These are phyloP conservation scores for Pipistrellus pipistrellus DNA, from an alignment of 2,797 vertebrate genomes.

Conservation along the genomic window DNA sequence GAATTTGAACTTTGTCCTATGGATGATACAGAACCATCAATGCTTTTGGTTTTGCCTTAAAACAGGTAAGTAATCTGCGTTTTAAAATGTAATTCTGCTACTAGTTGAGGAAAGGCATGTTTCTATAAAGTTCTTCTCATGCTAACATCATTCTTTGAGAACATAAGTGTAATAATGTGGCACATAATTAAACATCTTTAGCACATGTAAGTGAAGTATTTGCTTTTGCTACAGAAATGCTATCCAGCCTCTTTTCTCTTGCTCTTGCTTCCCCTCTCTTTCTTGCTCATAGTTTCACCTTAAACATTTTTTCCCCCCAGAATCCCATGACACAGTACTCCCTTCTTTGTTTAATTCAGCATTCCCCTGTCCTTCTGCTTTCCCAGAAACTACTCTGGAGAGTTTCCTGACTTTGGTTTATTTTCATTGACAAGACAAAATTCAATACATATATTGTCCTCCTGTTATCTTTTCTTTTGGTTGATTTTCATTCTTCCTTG, in stretches of 20 bases:
- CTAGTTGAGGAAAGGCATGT: not conserved
- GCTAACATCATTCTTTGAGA: not conserved
- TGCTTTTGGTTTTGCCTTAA: slow-evolving; percentile 42
- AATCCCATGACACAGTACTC: not conserved
- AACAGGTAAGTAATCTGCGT: not conserved
- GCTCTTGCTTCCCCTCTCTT: not conserved
- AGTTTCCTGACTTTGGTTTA: not conserved
- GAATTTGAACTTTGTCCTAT: not conserved
- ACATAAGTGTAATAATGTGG: not conserved
- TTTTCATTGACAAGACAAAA: slow-evolving; percentile 50
- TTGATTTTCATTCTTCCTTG: not conserved
- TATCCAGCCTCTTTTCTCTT: not conserved
- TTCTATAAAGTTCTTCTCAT: not conserved
- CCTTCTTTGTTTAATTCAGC: not conserved
- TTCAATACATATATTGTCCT: not conserved
- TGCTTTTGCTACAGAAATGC: not conserved
- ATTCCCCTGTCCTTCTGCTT: slow-evolving; percentile 9
- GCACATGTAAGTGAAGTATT: not conserved
- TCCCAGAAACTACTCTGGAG: not conserved
- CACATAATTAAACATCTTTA: not conserved
- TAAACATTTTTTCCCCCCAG: not conserved
- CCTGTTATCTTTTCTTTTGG: not conserved
- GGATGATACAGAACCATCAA: not conserved
- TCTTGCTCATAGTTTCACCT: not conserved
- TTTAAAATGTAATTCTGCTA: slow-evolving; percentile 36